These are phyloP conservation scores for Itoplectis maculator DNA, from an alignment of 2,888 invertebrate genomes.

Conservation along the genomic window DNA sequence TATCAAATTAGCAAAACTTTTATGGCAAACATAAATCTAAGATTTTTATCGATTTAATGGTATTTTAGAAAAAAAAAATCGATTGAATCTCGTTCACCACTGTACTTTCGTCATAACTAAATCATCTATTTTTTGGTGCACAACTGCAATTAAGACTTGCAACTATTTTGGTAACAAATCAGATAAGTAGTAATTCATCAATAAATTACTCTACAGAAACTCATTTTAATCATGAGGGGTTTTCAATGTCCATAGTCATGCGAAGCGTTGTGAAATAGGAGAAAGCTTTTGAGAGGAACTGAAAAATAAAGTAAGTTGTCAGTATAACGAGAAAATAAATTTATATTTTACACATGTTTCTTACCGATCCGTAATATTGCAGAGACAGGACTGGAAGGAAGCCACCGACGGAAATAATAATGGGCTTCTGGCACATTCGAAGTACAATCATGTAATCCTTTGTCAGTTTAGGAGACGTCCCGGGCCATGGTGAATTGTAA, in stretches of 20 bases:
- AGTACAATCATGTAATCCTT: conserved; percentile 38
- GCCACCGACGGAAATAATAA: conserved; percentile 27
- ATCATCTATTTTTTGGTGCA: too few species aligned
- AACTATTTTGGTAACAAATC: too few species aligned
- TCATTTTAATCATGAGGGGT: background rate
- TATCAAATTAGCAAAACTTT: too few species aligned
- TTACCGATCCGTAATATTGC: conserved; percentile 52
- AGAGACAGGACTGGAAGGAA: conserved; percentile 46
- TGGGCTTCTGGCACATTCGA: conserved; percentile 36
- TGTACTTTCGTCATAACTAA: too few species aligned
- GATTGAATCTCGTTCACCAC: too few species aligned
- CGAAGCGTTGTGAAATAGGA: conserved; percentile 31
- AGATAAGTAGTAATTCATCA: too few species aligned
- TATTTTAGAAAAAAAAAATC: too few species aligned
- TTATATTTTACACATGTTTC: background rate
- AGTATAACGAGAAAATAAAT: background rate
- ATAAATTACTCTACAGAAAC: background rate
- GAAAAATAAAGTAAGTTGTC: background rate
- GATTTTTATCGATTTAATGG: too few species aligned
- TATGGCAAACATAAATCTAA: too few species aligned
- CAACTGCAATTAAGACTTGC: too few species aligned
- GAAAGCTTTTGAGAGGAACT: conserved; percentile 40
- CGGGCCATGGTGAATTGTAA: conserved; percentile 47
- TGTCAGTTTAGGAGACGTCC: conserved; percentile 30
- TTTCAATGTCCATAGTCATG: background rate